Base-by-base conservation (phyloP, 2,113 vertebrate species). In the Tachuris rubrigastra region DNA sequence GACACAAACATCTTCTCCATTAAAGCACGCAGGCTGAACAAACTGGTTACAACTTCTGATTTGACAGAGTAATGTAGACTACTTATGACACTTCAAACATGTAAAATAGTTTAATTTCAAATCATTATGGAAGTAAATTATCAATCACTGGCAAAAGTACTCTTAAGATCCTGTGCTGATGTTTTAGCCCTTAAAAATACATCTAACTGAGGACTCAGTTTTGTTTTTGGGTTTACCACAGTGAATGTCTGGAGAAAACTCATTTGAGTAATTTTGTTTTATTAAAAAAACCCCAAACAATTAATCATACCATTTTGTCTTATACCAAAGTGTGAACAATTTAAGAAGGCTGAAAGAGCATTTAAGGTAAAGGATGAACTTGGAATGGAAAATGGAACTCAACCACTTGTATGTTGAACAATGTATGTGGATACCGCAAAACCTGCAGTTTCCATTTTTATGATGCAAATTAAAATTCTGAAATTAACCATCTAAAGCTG, bases 311-410 rank as follows among this genome's bases (percentile, higher is more conserved):
- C 1, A 18, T 58, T 91, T 67, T 68, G 24, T 52, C 44, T 82
- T 50, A 56, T 23, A 47, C 16, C 23, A 56, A 62, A 72, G 52
- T 24, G 73, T 10, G 20, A 85, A 83, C 12, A 78, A 73, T 73
- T 94, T 47, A 49, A 83, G 49, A 31, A 15, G 20, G 33, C 50
- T 89, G 25, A 42, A 88, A 56, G 21, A 88, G 30, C 4, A 59
- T 59, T 87, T 80, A 63, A 93, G 78, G n/a, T 49, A 95, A 87
- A 87, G 24, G 16, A 93, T 95, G 91, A 93, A 77, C 81, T 86
- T 93, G 75, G 55, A 94, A 96, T 95, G 95, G 39, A 83, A 92
- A 91, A 96, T 91, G 82, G 71, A 94, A 90, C 35, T 86, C 35
- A 39, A 42, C 27, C 16, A 55, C 14, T 41, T 73, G 0, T n/a